Percentiles rank a stretch among this genome's conserved stretches.
Conservation (phyloP, 92 coral and sea anemone species). For the Zoanthus gigantus region DNA sequence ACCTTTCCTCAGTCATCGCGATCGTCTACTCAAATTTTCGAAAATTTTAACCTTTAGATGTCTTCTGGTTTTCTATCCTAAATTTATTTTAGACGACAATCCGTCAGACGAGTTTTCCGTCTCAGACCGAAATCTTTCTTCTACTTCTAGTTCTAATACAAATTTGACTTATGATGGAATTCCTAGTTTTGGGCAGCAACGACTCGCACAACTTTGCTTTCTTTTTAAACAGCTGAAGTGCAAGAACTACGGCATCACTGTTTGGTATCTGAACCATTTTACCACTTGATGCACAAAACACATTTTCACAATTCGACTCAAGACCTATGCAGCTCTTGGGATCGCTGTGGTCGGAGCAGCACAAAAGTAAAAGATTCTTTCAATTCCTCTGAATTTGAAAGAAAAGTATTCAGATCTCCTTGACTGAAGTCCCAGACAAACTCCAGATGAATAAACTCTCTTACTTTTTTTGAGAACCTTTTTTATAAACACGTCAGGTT, state of each 20-base stretch:
- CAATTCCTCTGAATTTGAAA: too few relatives aligned
- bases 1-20: too few relatives aligned
- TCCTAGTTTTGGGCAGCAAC: slow-evolving; percentile 45
- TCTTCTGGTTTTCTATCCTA: neutral
- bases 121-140: neutral
- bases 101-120: neutral
- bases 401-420: too few relatives aligned
- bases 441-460: too few relatives aligned
- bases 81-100: neutral
- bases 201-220: slow-evolving; percentile 88
- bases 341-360: too few relatives aligned
- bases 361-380: too few relatives aligned
- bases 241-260: slow-evolving; percentile 91
- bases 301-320: slow-evolving; percentile 70
- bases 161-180: neutral
- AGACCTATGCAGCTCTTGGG: too few relatives aligned
- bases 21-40: neutral
- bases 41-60: neutral
- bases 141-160: too few relatives aligned
- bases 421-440: too few relatives aligned
- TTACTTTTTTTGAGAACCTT: too few relatives aligned
- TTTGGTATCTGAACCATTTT: slow-evolving; percentile 60
- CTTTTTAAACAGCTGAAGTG: slow-evolving; percentile 83
- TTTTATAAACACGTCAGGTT: too few relatives aligned
- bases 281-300: slow-evolving; percentile 94